Percentiles rank a stretch among this genome's conserved stretches.
Conservation (phyloP, 1,140 invertebrate genomes). For the Tetramorium alpestre region DNA sequence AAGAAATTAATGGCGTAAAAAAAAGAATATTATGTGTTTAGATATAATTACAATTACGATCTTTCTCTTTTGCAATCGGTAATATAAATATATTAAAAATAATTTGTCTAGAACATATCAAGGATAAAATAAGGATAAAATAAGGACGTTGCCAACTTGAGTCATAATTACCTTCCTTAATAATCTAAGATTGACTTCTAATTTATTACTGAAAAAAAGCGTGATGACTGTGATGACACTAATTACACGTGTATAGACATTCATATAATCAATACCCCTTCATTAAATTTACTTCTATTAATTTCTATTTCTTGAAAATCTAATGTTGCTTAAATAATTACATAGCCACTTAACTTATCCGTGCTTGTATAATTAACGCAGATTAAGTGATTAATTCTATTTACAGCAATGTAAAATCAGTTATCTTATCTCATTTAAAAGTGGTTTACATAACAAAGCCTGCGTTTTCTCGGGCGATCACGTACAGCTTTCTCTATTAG, state of each 20-base stretch:
- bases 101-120: neutral
- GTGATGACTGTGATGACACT: neutral
- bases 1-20: neutral
- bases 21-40: neutral
- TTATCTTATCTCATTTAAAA: conserved; percentile 9
- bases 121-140: neutral
- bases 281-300: neutral
- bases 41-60: neutral
- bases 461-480: neutral
- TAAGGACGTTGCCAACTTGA: neutral
- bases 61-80: neutral
- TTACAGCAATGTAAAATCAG: neutral
- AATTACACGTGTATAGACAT: neutral
- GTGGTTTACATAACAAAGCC: conserved; percentile 11
- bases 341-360: neutral
- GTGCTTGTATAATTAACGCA: neutral
- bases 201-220: neutral
- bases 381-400: conserved; percentile 12
- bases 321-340: conserved; percentile 9
- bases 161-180: neutral
- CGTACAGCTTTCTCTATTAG: conserved; percentile 17
- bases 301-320: neutral
- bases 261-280: neutral
- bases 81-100: neutral
- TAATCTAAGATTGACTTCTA: neutral